Evolutionary conservation across 2,888 invertebrate genomes (phyloP), one percentile per base, ranked within the genome.

Genomic region (Noctua janthe): DNA sequence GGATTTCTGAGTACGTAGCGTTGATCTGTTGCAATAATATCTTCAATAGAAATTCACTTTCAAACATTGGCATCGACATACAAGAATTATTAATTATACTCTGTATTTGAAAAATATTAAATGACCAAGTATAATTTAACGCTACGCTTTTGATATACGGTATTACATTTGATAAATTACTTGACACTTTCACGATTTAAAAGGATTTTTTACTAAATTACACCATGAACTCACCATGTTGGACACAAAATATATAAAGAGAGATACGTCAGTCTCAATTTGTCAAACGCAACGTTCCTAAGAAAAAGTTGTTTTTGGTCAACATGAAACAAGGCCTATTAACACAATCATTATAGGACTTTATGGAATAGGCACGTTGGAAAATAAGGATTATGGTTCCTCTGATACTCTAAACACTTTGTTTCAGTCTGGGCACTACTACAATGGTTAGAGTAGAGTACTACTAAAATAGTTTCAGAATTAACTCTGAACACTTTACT

Each of bases 211-310:
- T 82, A 76, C 66, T 77, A 85, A 85, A 87, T 78, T 83, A 62
- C 64, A 78, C 81, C 76, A 81, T 71, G 78, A 93, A 96, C 97
- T 96, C 94, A 97, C 97, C 97, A 97, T 97, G 96, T 94, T 95
- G 95, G 90, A 94, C 93, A 93, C 94, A 93, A 94, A 94, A 83
- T 94, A 93, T 92, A 88, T 91, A 91, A 94, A 94, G 94, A 95
- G 96, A 94, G 94, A 94, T 91, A 87, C 87, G 92, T 92, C 83
- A 72, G 23, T 13, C 4, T 7, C 7, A 49, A 17, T 6, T 29
- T 73, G 83, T 83, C 83, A 82, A 62, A 67, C 11, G 23, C 54
- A n/a, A 43, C 29, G 3, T 13, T 39, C 15, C 7, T 7, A 43
- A 11, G 2, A 56, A 43, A 69, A 4, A 39, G 47, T 3, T 35